Conservation (phyloP, 1,140 invertebrate species). For the Cecropterus lyciades region DNA sequence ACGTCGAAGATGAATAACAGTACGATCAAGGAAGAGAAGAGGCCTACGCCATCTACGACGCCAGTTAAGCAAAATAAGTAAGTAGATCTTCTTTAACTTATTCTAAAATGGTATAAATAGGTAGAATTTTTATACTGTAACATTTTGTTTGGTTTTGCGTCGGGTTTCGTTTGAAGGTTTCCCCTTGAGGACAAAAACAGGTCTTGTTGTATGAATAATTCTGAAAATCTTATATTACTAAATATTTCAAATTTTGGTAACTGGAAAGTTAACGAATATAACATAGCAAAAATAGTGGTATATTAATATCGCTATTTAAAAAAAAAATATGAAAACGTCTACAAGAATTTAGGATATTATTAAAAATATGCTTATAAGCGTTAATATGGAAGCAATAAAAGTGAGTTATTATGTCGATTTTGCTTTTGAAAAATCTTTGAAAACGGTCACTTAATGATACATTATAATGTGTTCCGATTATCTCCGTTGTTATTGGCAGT, state of each 20-base stretch:
- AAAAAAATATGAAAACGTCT: neutral
- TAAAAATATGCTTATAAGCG: neutral
- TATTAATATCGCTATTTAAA: too few species aligned
- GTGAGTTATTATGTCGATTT: constrained; percentile 6
- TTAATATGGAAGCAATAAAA: constrained; percentile 4
- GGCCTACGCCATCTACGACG: constrained; percentile 87
- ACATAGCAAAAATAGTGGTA: too few species aligned
- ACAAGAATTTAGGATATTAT: too few species aligned
- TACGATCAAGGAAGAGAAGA: constrained; percentile 87
- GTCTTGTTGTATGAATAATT: too few species aligned
- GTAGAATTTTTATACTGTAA: too few species aligned
- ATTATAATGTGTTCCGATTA: constrained; percentile 33
- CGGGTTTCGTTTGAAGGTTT: too few species aligned
- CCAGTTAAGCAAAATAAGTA: constrained; percentile 85
- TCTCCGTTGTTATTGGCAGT: constrained; percentile 50
- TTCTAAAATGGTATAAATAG: too few species aligned
- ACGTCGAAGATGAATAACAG: constrained; percentile 92
- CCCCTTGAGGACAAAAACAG: too few species aligned
- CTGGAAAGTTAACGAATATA: too few species aligned
- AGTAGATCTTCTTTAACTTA: constrained; percentile 49
- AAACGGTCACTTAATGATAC: constrained; percentile 9
- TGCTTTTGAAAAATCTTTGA: constrained; percentile 15
- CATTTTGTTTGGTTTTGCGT: too few species aligned
- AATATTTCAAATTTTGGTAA: too few species aligned
- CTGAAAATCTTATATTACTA: too few species aligned